Evolutionary conservation across 2,113 vertebrate genomes (phyloP).

Genomic region (Leucoraja erinaceus): DNA sequence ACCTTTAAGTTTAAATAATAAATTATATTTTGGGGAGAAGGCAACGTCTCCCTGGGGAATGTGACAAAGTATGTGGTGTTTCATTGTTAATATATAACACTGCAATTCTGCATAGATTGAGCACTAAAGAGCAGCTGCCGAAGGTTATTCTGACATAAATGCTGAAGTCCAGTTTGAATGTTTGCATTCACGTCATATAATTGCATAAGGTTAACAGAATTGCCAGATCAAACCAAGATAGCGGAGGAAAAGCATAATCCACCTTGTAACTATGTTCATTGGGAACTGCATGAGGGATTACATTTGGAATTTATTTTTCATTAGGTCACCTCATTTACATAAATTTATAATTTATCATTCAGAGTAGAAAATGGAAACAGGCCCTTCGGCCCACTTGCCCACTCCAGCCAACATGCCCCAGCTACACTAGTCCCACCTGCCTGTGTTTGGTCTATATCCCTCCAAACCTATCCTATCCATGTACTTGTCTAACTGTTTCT

Average conservation of each 20-base stretch:
- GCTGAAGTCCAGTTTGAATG: background rate
- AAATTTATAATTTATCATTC: background rate
- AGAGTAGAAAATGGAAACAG: background rate
- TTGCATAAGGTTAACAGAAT: background rate
- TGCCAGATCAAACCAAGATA: background rate
- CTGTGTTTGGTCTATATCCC: no score
- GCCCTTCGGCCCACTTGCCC: no score
- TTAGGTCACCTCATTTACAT: background rate
- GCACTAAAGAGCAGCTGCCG: background rate
- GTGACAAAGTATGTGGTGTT: background rate
- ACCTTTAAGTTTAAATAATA: background rate
- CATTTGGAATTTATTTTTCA: no score
- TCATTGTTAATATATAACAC: background rate
- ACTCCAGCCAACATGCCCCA: no score
- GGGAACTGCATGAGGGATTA: no score
- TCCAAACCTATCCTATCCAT: no score
- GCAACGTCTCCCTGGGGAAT: background rate
- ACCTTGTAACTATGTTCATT: background rate
- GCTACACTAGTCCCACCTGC: no score
- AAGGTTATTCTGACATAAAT: background rate
- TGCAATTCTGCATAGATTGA: background rate
- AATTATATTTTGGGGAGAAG: background rate
- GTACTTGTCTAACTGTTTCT: no score
- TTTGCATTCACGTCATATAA: background rate
- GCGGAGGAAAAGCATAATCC: background rate